Percentiles rank a stretch among this genome's conserved stretches.
Evolutionary conservation across 2,888 invertebrate genomes (phyloP).

Genomic region (Adela reaumurella): DNA sequence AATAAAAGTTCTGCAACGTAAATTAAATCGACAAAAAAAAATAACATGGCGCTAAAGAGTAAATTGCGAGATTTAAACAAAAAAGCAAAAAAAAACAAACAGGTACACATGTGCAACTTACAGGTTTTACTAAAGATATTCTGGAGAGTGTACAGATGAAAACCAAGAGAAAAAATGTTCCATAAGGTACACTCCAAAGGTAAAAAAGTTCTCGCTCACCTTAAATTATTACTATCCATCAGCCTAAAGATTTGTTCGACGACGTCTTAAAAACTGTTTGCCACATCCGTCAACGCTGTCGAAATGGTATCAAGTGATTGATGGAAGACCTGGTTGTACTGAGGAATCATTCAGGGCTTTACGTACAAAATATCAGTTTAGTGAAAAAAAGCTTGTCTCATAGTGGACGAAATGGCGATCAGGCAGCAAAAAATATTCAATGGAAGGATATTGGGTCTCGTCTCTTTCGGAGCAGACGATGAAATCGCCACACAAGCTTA

Average conservation of each 20-base stretch:
- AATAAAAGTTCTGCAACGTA: neutral
- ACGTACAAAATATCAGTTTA: neutral
- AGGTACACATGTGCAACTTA: neutral
- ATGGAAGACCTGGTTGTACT: conserved; percentile 1
- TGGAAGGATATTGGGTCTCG: no score
- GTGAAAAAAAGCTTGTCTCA: conserved; percentile 4
- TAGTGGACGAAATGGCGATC: conserved; percentile 11
- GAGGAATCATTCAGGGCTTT: neutral
- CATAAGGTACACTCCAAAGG: neutral
- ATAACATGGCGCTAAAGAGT: neutral
- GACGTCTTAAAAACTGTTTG: neutral
- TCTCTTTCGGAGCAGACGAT: neutral
- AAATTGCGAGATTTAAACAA: neutral
- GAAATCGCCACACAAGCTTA: conserved; percentile 1
- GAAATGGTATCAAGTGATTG: neutral
- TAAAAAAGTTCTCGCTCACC: neutral
- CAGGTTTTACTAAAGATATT: neutral
- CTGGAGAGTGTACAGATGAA: neutral
- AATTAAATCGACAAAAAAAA: no score
- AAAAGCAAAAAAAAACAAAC: neutral
- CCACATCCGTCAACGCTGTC: neutral
- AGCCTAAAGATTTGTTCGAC: neutral
- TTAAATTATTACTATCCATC: neutral
- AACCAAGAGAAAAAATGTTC: neutral
- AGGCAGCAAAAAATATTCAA: conserved; percentile 9